These are phyloP conservation scores for Emydoidea blandingii DNA, from an alignment of 2,797 vertebrate species.

Conservation along the genomic window DNA sequence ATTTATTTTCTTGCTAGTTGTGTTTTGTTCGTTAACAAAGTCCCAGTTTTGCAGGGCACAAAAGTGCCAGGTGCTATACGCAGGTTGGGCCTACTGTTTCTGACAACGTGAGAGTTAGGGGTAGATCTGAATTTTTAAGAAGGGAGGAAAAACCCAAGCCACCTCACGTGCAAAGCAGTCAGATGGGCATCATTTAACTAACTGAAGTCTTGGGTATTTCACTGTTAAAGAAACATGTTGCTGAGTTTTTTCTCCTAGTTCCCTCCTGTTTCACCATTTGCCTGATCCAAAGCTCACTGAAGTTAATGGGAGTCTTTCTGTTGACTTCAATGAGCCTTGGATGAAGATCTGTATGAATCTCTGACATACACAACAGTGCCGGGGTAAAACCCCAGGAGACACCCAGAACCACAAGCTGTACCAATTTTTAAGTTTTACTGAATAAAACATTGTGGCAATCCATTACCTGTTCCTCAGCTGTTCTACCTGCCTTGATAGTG, in stretches of 20 bases:
- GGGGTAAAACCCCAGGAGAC: not conserved
- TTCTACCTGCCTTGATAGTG: not conserved
- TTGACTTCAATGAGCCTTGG: not conserved
- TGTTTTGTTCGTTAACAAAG: not conserved
- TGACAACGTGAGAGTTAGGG: not conserved
- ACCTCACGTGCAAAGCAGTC: accelerated
- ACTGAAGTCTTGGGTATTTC: accelerated
- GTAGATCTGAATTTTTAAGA: not conserved
- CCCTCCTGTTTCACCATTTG: not conserved
- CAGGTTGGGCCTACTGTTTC: not conserved
- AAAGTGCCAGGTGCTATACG: accelerated
- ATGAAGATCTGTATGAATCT: not conserved
- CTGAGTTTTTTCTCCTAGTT: not conserved
- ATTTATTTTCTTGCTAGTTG: slow-evolving; percentile 4
- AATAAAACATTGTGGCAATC: not conserved
- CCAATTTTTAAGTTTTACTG: not conserved
- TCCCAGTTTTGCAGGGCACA: not conserved
- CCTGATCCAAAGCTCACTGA: not conserved
- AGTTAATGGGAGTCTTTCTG: not conserved
- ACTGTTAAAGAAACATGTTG: not conserved
- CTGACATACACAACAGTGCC: accelerated
- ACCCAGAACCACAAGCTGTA: not conserved
- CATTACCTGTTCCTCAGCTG: not conserved
- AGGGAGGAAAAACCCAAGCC: not conserved
- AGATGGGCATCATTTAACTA: not conserved